phyloP scores from a whole-genome alignment of 23 tunicate genomes.

The Ascidia mentula region DNA sequence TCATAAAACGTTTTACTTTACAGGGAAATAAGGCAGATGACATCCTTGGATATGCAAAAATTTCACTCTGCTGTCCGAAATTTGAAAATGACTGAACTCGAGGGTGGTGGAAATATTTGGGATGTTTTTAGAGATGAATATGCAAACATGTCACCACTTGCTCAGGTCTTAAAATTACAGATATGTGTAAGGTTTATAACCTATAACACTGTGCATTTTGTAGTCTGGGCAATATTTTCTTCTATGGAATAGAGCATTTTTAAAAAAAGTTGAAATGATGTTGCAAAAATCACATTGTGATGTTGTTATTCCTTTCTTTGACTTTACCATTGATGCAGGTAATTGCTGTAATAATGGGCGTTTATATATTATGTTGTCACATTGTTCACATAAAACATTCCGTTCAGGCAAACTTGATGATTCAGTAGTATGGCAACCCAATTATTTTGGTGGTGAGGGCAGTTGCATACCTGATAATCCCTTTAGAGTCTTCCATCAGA shows the following conservation, averaged over 20 bases:
- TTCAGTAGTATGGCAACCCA: constrained; percentile 85
- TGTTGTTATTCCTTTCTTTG: constrained; percentile 73
- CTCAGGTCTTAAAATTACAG: constrained; percentile 38
- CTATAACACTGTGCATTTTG: neutral
- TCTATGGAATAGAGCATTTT: constrained; percentile 90
- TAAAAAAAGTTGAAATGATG: constrained; percentile 59
- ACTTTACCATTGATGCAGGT: constrained; percentile 88
- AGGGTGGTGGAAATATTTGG: constrained; percentile 59
- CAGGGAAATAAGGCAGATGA: constrained; percentile 75
- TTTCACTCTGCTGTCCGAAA: constrained; percentile 60
- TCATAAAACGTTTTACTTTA: no score
- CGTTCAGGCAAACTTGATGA: constrained; percentile 55
- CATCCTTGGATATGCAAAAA: constrained; percentile 30
- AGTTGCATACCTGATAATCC: constrained; percentile 88
- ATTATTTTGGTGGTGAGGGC: constrained; percentile 82
- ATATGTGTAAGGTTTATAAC: neutral
- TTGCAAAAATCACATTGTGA: constrained; percentile 55
- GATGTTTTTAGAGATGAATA: constrained; percentile 71
- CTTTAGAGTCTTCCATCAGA: constrained; percentile 23
- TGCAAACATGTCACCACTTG: constrained; percentile 40
- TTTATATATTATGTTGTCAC: no score
- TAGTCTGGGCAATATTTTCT: constrained; percentile 55
- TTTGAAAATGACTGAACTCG: constrained; percentile 38
- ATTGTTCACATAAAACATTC: neutral
- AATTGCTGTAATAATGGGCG: no score